Percentiles rank a stretch among this genome's conserved stretches.
Conservation (phyloP, 2,888 invertebrate genomes). For the Acrobasis suavella region DNA sequence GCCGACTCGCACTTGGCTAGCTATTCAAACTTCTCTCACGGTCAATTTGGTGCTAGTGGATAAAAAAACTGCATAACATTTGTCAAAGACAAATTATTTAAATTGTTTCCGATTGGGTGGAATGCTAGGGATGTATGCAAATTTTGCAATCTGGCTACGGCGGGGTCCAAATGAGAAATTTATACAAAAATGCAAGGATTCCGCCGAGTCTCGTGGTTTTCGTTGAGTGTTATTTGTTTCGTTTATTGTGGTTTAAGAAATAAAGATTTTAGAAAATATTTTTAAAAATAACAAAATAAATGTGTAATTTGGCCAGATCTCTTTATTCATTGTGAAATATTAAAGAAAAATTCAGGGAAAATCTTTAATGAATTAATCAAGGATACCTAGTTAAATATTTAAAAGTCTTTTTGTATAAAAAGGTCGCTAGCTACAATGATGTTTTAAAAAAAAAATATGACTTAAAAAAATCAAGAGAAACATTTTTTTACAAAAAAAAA, state of each 20-base stretch:
- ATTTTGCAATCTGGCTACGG: slow-evolving; percentile 68
- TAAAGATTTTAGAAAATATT: not conserved
- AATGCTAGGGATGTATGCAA: slow-evolving; percentile 63
- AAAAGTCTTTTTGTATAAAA: too few species aligned
- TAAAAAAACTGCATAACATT: slow-evolving; percentile 62
- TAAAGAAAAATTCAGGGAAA: too few species aligned
- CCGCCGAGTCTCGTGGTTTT: slow-evolving; percentile 42
- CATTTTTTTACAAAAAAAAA: too few species aligned
- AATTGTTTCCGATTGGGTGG: slow-evolving; percentile 55
- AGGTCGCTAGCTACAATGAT: too few species aligned
- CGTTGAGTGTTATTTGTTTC: slow-evolving; percentile 27
- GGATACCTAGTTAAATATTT: too few species aligned
- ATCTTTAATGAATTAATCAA: too few species aligned
- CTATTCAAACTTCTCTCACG: slow-evolving; percentile 53
- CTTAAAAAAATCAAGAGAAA: too few species aligned
- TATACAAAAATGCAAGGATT: slow-evolving; percentile 67
- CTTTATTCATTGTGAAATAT: too few species aligned
- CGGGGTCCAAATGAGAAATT: slow-evolving; percentile 71
- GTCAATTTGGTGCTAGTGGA: slow-evolving; percentile 64
- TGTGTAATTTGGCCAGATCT: too few species aligned
- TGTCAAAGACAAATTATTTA: slow-evolving; percentile 73
- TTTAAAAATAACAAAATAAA: not conserved
- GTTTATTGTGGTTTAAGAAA: not conserved
- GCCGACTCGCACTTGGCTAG: too few species aligned
- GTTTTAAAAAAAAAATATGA: too few species aligned